Conservation (phyloP, 2,113 vertebrate species). For the Glaucomys volans region DNA sequence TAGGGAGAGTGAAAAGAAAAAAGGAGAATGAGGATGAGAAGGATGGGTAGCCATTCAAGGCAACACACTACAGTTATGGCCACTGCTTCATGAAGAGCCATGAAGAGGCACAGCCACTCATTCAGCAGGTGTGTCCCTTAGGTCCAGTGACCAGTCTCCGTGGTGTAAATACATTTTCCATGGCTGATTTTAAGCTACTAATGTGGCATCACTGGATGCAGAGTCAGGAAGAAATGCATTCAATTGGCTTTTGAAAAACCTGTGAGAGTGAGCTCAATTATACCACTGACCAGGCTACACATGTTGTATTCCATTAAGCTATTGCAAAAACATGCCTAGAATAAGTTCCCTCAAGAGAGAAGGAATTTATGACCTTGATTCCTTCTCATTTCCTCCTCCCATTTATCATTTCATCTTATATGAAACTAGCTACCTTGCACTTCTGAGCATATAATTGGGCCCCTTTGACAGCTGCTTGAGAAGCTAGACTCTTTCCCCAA, state of each 20-base stretch:
- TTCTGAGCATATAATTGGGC: neutral
- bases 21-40: neutral
- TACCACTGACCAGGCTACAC: neutral
- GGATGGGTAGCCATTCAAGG: no score
- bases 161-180: neutral
- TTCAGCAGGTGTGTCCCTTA: neutral
- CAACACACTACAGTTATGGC: rapidly evolving
- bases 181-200: neutral
- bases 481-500: neutral
- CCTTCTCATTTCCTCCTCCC: neutral
- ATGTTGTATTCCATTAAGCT: neutral
- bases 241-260: neutral
- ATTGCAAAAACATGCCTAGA: neutral
- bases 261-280: neutral
- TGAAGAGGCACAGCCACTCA: neutral
- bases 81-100: neutral
- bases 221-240: neutral
- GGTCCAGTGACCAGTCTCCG: neutral
- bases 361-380: neutral
- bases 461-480: neutral
- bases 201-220: neutral
- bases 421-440: neutral
- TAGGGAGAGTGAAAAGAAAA: neutral
- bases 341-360: neutral
- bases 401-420: neutral